These are phyloP conservation scores for Pteromalus puparum DNA, from an alignment of 1,140 invertebrate species.

Conservation along the genomic window DNA sequence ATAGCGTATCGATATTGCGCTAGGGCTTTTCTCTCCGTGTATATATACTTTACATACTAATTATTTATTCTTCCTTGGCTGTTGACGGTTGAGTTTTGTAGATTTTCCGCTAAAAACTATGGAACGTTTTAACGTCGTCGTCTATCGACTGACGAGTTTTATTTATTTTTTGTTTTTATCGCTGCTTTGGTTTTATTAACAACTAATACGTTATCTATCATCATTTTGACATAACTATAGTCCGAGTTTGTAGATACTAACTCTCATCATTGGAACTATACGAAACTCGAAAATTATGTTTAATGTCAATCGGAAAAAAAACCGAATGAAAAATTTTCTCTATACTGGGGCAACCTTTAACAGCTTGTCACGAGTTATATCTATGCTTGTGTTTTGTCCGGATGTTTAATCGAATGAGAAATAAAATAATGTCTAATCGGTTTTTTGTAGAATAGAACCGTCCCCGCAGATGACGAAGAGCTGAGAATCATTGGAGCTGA, in stretches of 20 bases:
- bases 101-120: no score
- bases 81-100: neutral
- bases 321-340: neutral
- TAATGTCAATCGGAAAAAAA: constrained; percentile 60
- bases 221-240: neutral
- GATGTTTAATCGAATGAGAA: neutral
- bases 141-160: no score
- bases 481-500: constrained; percentile 69
- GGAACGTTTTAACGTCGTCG: no score
- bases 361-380: neutral
- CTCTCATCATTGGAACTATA: neutral
- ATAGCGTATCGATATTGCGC: no score
- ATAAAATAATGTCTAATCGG: constrained; percentile 14
- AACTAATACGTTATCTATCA: neutral
- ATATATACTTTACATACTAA: neutral
- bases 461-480: constrained; percentile 64
- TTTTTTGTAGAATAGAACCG: constrained; percentile 65
- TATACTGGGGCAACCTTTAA: neutral
- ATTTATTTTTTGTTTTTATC: neutral
- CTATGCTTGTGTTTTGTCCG: constrained; percentile 14
- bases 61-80: neutral
- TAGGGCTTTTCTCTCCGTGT: neutral
- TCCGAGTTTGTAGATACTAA: neutral
- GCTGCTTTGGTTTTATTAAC: neutral
- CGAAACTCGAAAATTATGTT: constrained; percentile 71